These are phyloP conservation scores for Microctonus brassicae DNA, from an alignment of 2,888 invertebrate genomes.

Conservation along the genomic window DNA sequence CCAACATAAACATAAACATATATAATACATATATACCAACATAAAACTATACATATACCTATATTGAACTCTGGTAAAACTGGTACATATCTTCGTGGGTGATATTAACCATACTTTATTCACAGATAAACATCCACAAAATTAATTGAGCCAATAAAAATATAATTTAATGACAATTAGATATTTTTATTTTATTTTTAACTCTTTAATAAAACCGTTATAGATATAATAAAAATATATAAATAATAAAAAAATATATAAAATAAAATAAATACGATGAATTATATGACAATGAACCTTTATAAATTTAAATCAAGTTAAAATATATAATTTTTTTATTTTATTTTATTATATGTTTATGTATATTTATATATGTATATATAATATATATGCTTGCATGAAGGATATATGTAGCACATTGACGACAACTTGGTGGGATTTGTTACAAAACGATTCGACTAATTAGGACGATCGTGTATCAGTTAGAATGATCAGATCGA, in stretches of 20 bases:
- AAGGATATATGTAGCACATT: constrained; percentile 9
- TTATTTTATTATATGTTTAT: not conserved
- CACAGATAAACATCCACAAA: not conserved
- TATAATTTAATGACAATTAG: not conserved
- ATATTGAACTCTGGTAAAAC: not conserved
- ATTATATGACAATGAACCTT: no score
- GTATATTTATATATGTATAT: constrained; percentile 15
- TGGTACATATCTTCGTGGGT: not conserved
- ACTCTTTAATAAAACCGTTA: not conserved
- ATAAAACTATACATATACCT: not conserved
- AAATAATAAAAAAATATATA: no score
- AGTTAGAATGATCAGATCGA: constrained; percentile 54
- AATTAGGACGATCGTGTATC: constrained; percentile 62
- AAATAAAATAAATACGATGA: no score
- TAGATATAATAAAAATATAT: no score
- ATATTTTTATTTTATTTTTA: not conserved
- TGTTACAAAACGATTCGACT: constrained; percentile 39
- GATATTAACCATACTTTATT: not conserved
- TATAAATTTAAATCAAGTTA: not conserved
- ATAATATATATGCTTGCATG: constrained; percentile 13
- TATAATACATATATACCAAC: not conserved
- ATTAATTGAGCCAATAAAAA: not conserved
- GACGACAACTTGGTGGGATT: not conserved
- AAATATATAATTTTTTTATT: not conserved
- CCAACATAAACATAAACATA: not conserved